Base-by-base conservation (phyloP, 2,888 invertebrate genomes). In the Lysandra coridon region DNA sequence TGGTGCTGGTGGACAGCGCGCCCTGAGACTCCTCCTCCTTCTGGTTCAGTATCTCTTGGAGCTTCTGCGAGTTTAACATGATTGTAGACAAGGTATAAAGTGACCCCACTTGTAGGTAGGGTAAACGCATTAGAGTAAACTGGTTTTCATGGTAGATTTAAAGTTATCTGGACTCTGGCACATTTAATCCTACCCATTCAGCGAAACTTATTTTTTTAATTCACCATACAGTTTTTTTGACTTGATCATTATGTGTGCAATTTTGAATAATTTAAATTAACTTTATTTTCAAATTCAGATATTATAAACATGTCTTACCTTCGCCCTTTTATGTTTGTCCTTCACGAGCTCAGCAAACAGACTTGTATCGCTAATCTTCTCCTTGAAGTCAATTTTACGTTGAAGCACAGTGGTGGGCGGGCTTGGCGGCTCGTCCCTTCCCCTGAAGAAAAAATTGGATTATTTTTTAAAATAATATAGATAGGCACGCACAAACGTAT, bases 321-420 rank as follows among this genome's bases (percentile, higher is more conserved):
- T 95, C 80, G 97, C 97, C 10, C 98, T 95, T 94, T 97, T 97
- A 84, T 97, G 97, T 83, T 97, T 96, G 86, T 97, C 97, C 87
- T 98, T 98, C 17, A 98, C 97, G 81, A 98, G 95, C 90, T 98
- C 98, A 0, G 98, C 98, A 88, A 98, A 98, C 14, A 98, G 95
- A 88, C 98, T 98, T 10, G 98, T 98, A 85, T 98, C 98, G 79
- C 97, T 97, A 87, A 98, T 98, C 89, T 98, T 98, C 85, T 97
- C 97, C 83, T 96, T 96, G 82, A 96, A 95, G 87, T 96, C 96
- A 80, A 96, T 96, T 82, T 95, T 95, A 79, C 95, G 94, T 78
- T 94, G 92, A 40, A 95, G 85, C 82, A 90, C 79, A 14, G 89
- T 83, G 2, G 88, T 80, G 0, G 94, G 93, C 1, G 94, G 94